phyloP scores from a whole-genome alignment of 1,140 invertebrate species.

The Eubasilissa regina region DNA sequence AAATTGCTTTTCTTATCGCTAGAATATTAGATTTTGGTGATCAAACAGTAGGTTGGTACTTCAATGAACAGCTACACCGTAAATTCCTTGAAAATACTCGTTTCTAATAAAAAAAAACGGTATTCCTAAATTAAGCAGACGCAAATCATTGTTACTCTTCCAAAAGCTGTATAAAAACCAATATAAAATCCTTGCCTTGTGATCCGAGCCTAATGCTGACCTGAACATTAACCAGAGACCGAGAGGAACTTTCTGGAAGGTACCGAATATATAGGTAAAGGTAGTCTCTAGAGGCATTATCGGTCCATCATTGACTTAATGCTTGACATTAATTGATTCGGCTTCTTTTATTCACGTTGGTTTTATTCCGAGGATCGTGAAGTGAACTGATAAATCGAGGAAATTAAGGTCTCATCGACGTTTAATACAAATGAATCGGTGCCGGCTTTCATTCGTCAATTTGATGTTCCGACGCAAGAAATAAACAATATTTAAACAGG shows the following conservation, averaged over 20 bases:
- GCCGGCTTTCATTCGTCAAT: too few species aligned
- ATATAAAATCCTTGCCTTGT: background rate
- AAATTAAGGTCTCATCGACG: background rate
- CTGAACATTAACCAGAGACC: constrained; percentile 21
- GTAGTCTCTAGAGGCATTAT: constrained; percentile 25
- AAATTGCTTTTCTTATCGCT: too few species aligned
- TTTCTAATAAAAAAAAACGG: too few species aligned
- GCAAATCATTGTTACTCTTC: background rate
- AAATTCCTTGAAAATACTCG: too few species aligned
- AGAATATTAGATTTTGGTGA: too few species aligned
- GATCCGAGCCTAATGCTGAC: constrained; percentile 34
- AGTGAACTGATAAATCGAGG: background rate
- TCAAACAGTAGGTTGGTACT: too few species aligned
- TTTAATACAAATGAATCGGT: too few species aligned
- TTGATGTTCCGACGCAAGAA: too few species aligned
- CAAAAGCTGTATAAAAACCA: background rate
- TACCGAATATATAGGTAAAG: constrained; percentile 17
- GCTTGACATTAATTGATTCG: constrained; percentile 34
- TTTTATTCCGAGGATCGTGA: background rate
- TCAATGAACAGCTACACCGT: too few species aligned
- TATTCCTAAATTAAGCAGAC: background rate
- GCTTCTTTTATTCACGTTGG: constrained; percentile 21
- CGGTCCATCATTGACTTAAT: constrained; percentile 41
- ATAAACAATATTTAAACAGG: too few species aligned
- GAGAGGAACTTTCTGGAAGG: background rate